Percentiles rank a stretch among this genome's conserved stretches.
These are phyloP conservation scores for Pimephales promelas DNA, from an alignment of 2,113 vertebrate genomes.

Conservation along the genomic window DNA sequence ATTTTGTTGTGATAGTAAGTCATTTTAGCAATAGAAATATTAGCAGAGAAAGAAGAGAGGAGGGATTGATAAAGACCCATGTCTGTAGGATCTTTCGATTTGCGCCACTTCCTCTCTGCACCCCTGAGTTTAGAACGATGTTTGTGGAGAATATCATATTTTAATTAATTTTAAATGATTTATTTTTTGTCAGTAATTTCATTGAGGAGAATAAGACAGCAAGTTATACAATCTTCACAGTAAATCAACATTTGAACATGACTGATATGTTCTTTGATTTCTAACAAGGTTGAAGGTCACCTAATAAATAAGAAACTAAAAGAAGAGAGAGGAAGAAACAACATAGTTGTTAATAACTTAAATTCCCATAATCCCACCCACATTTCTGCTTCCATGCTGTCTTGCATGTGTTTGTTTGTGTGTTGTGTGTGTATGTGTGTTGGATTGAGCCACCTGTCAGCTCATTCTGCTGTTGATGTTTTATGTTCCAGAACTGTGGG, in stretches of 20 bases:
- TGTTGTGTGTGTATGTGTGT: slow-evolving; percentile 11
- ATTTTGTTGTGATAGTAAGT: too few relatives aligned
- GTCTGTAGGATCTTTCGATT: too few relatives aligned
- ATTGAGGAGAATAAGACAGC: neutral
- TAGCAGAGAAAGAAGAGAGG: too few relatives aligned
- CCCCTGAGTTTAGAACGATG: too few relatives aligned
- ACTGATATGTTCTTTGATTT: neutral
- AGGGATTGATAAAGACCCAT: too few relatives aligned
- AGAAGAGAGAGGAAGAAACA: slow-evolving; percentile 2
- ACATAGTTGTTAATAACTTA: slow-evolving; percentile 17
- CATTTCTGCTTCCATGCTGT: slow-evolving; percentile 38
- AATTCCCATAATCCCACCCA: slow-evolving; percentile 43
- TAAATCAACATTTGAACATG: neutral
- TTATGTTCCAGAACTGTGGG: slow-evolving; percentile 40
- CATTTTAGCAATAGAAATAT: too few relatives aligned
- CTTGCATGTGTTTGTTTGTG: slow-evolving; percentile 29
- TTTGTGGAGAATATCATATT: too few relatives aligned
- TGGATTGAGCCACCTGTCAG: slow-evolving; percentile 42
- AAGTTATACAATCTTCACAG: neutral
- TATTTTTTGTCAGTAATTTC: neutral
- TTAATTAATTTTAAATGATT: too few relatives aligned
- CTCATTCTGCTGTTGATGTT: slow-evolving; percentile 54
- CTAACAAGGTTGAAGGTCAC: neutral
- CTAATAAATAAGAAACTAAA: neutral
- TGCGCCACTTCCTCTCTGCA: too few relatives aligned